Evolutionary conservation across 2,888 invertebrate species (phyloP), one percentile per base, ranked within the genome.

Genomic region (Calameuta filiformis): DNA sequence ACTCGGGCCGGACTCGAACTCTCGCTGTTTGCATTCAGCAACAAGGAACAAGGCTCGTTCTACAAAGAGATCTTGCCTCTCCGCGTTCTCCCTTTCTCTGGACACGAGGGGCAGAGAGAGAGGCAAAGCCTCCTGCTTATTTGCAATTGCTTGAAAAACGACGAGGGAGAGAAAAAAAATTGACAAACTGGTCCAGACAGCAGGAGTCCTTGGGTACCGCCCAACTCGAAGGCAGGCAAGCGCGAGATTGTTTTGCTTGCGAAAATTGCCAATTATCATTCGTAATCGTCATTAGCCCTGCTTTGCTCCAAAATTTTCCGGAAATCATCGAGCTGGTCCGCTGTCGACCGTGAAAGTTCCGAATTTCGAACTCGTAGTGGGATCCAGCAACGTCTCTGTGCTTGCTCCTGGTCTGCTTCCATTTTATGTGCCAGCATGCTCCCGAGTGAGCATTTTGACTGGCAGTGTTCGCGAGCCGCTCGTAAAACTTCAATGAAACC

Each of bases 201-300:
- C 23, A 34, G 71, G 23, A 79, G 85, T 87, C 88, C 87, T 87
- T 88, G 88, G 82, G 80, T 81, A 81, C 82, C 82, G 82, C 83
- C 84, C 83, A 75, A 76, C 77, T 80, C 81, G 81, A 84, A 86
- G 85, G 84, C 81, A 85, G 84, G 83, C 82, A 83, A 81, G 81
- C 79, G 79, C 78, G 83, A 80, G 81, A 86, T 83, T 85, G 85
- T 85, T 84, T 87, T 87, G 85, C 85, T 85, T 87, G 85, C 82
- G 84, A 86, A 85, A 85, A 87, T 87, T 82, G 84, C 85, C 87
- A 86, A 87, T 87, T 88, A 87, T 87, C 84, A 77, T 78, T 82
- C 82, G 79, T 80, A 79, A 80, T 80, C 77, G 73, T 77, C 76
- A 68, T 79, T 23, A 23, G 56, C 23, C 56, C 56, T 56, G 23